Percentiles rank a stretch among this genome's conserved stretches.
Evolutionary conservation across 2,888 invertebrate genomes (phyloP).

Genomic region (Ormyrus pomaceus): DNA sequence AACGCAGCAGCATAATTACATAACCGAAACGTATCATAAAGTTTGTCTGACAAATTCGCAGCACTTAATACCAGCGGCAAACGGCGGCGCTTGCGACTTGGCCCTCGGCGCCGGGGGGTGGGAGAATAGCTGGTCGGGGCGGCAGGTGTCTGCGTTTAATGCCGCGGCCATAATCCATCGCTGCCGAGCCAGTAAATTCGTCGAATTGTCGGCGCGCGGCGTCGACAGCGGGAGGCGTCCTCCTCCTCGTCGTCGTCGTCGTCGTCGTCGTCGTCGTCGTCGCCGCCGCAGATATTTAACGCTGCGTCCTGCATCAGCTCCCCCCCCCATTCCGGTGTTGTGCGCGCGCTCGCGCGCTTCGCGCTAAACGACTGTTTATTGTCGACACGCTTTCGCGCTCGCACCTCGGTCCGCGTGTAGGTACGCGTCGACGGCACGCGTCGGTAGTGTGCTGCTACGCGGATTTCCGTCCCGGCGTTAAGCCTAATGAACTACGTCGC

Average conservation of each 20-base stretch:
- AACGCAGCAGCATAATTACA: no score
- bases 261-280: background rate
- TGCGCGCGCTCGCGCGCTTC: background rate
- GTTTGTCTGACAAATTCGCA: no score
- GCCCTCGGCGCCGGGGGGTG: no score
- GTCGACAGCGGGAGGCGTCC: background rate
- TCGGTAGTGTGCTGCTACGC: conserved; percentile 24
- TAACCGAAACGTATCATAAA: no score
- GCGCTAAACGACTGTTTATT: conserved; percentile 42
- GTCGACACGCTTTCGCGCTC: no score
- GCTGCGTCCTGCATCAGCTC: background rate
- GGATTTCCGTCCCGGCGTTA: conserved; percentile 30
- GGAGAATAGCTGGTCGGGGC: background rate
- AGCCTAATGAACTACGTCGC: conserved; percentile 44
- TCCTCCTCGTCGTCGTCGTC: background rate
- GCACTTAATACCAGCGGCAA: no score
- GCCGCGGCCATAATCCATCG: conserved; percentile 27
- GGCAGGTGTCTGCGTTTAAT: conserved; percentile 25
- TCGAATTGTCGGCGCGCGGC: conserved; percentile 15
- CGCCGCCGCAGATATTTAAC: background rate
- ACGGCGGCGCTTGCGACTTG: no score
- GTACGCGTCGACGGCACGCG: conserved; percentile 12
- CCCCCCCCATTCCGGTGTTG: background rate
- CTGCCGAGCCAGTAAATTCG: conserved; percentile 21
- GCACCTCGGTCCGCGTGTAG: background rate